Conservation (phyloP, 2,888 invertebrate genomes). For the Cremastinae sp. region DNA sequence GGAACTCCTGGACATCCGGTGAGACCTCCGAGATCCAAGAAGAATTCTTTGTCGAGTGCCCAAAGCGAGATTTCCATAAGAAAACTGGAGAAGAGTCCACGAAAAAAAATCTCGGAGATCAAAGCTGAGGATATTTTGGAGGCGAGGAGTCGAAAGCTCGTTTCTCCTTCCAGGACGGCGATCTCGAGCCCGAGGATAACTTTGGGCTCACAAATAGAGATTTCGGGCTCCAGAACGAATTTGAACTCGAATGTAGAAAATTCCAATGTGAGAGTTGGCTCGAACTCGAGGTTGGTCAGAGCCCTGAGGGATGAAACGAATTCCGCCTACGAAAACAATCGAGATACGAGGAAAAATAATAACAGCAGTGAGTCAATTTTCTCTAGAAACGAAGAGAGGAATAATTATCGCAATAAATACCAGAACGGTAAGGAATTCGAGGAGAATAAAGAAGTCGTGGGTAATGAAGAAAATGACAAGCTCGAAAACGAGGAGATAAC, state of each 20-base stretch:
- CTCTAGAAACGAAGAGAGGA: slow-evolving; percentile 47
- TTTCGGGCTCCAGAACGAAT: too few species aligned
- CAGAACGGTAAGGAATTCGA: background rate
- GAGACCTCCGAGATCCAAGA: slow-evolving; percentile 89
- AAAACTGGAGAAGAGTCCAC: slow-evolving; percentile 62
- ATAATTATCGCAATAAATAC: slow-evolving; percentile 56
- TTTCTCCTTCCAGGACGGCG: too few species aligned
- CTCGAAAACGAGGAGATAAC: slow-evolving; percentile 61
- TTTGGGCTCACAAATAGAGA: too few species aligned
- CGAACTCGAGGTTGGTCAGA: too few species aligned
- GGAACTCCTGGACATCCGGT: slow-evolving; percentile 81
- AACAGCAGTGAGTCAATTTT: background rate
- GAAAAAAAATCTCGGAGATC: slow-evolving; percentile 71
- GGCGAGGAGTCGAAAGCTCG: slow-evolving; percentile 69
- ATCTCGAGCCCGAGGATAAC: too few species aligned
- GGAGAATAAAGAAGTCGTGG: background rate
- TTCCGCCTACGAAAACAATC: slow-evolving; percentile 26
- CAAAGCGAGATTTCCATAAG: slow-evolving; percentile 70
- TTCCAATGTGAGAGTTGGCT: too few species aligned
- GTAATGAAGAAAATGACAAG: slow-evolving; percentile 8
- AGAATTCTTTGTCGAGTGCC: slow-evolving; percentile 82
- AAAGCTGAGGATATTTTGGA: slow-evolving; percentile 75
- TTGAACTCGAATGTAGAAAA: too few species aligned
- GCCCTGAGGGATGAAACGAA: slow-evolving; percentile 41
- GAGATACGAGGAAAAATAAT: background rate